Evolutionary conservation across 2,888 invertebrate genomes (phyloP).

Genomic region (Allacma fusca): DNA sequence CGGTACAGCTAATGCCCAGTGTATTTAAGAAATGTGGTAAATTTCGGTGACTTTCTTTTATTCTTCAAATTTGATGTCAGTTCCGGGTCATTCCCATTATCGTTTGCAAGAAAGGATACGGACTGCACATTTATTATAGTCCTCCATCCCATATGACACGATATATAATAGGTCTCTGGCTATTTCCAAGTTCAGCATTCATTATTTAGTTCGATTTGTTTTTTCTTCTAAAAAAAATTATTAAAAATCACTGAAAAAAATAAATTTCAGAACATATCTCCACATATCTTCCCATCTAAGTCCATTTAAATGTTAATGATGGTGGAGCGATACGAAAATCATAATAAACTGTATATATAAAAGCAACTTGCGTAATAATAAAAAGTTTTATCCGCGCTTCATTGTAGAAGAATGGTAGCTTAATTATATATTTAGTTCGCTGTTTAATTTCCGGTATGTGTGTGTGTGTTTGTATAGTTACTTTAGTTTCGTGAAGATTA

Average conservation of each 20-base stretch:
- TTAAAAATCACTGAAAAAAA: conserved; percentile 24
- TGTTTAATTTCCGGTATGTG: background rate
- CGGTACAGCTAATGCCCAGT: background rate
- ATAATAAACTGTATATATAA: conserved; percentile 4
- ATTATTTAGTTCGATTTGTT: background rate
- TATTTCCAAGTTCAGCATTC: background rate
- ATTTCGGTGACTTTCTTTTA: no score
- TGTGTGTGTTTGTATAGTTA: background rate
- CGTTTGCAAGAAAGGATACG: background rate
- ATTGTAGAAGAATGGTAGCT: background rate
- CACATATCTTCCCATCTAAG: conserved; percentile 11
- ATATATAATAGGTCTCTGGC: background rate
- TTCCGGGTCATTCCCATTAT: background rate
- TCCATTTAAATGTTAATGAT: background rate
- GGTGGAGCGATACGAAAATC: background rate
- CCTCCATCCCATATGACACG: background rate
- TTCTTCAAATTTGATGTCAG: background rate
- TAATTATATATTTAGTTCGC: background rate
- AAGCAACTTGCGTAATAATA: conserved; percentile 4
- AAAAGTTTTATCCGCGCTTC: conserved; percentile 6
- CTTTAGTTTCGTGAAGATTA: no score
- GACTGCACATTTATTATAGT: background rate
- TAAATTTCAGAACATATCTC: conserved; percentile 16
- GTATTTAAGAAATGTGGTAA: no score
- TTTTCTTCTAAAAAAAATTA: conserved; percentile 20